phyloP scores from a whole-genome alignment of 2,888 invertebrate species.

The Phorcus lineatus region DNA sequence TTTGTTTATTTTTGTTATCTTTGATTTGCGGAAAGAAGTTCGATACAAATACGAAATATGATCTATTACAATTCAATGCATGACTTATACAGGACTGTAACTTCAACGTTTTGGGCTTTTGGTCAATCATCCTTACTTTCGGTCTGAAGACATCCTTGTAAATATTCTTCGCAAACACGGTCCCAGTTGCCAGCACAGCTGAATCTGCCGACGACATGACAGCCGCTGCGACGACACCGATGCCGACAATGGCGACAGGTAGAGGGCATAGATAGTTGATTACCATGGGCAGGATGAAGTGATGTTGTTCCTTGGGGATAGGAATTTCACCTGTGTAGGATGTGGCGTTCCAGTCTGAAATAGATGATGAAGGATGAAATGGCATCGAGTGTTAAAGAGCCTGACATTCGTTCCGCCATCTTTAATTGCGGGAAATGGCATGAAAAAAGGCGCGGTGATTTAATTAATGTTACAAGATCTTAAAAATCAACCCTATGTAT shows the following conservation, averaged over 20 bases:
- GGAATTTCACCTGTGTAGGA: conserved; percentile 37
- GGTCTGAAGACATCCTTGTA: conserved; percentile 52
- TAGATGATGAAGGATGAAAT: neutral
- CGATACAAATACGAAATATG: no score
- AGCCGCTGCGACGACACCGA: conserved; percentile 59
- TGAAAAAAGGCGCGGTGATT: no score
- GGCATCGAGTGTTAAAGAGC: no score
- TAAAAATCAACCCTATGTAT: no score
- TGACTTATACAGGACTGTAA: no score
- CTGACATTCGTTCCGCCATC: no score
- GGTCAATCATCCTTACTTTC: conserved; percentile 23
- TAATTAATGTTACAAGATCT: no score
- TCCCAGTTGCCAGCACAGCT: conserved; percentile 49
- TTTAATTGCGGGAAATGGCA: no score
- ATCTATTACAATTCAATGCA: no score
- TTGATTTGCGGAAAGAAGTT: no score
- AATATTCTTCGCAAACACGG: conserved; percentile 57
- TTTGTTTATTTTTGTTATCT: no score
- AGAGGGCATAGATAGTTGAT: conserved; percentile 56
- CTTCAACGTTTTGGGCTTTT: no score
- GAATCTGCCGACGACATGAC: conserved; percentile 66
- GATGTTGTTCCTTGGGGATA: conserved; percentile 35
- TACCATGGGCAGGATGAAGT: conserved; percentile 51
- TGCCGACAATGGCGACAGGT: conserved; percentile 51
- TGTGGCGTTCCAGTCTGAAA: conserved; percentile 15